Conservation (phyloP, 2,888 invertebrate genomes). For the Venusia cambrica region DNA sequence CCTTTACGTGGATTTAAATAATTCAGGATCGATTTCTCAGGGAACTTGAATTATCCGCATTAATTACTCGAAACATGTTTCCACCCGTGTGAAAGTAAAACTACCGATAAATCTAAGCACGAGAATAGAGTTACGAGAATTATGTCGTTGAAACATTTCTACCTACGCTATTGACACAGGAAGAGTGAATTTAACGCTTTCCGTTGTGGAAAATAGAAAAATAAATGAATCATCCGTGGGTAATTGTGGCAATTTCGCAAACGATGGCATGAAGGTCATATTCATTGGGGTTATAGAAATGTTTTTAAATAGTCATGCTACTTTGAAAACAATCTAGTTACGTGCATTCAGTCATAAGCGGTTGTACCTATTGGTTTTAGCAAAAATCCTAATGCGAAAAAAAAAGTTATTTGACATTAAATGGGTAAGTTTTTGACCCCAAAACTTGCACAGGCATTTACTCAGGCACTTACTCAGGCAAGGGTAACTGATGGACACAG, state of each 20-base stretch:
- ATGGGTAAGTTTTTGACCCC: too few species aligned
- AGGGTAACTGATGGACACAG: too few species aligned
- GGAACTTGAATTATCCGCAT: conserved; percentile 21
- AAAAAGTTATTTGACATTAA: too few species aligned
- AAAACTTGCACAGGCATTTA: too few species aligned
- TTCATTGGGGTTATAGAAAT: conserved; percentile 33
- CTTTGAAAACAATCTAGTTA: background rate
- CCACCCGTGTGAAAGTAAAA: too few species aligned
- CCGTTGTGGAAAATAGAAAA: conserved; percentile 38
- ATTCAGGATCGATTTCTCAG: conserved; percentile 27
- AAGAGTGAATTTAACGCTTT: conserved; percentile 48
- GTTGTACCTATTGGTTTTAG: too few species aligned
- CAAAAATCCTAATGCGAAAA: too few species aligned
- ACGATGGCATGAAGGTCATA: conserved; percentile 41
- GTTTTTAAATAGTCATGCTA: conserved; percentile 10
- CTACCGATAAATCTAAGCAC: conserved; percentile 16
- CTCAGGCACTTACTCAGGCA: too few species aligned
- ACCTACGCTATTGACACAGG: conserved; percentile 38
- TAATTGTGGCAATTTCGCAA: conserved; percentile 32
- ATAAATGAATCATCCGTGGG: conserved; percentile 25
- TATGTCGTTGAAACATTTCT: conserved; percentile 27
- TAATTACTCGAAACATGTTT: conserved; percentile 27
- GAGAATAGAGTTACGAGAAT: conserved; percentile 21
- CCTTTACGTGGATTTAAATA: conserved; percentile 30
- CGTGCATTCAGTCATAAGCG: background rate